Percentiles rank a stretch among this genome's conserved stretches.
phyloP scores from a whole-genome alignment of 1,140 invertebrate genomes.

The Microplitis mediator region DNA sequence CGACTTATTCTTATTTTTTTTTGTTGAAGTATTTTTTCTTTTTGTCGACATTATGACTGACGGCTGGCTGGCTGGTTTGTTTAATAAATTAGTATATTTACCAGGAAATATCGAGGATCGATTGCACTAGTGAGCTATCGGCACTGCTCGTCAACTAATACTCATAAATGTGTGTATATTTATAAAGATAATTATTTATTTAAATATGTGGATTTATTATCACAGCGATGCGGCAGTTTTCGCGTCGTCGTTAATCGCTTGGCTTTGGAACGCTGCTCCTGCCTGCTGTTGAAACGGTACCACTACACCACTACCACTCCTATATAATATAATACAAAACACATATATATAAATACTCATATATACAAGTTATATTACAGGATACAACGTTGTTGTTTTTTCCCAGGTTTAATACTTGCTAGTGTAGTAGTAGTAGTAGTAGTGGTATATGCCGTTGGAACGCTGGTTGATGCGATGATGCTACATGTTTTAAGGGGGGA shows the following conservation, averaged over 20 bases:
- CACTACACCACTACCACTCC: conserved; percentile 20
- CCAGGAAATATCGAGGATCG: background rate
- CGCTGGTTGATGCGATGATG: background rate
- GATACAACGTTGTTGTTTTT: conserved; percentile 5
- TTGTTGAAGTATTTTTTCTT: conserved; percentile 45
- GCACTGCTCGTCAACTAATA: background rate
- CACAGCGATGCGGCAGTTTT: too few species aligned
- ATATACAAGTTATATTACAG: background rate
- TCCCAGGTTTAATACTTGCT: conserved; percentile 2
- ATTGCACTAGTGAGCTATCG: background rate
- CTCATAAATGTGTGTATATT: background rate
- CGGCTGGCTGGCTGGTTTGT: background rate
- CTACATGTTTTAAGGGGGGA: conserved; percentile 14
- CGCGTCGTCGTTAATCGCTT: conserved; percentile 22
- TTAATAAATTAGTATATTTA: background rate
- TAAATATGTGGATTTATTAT: too few species aligned
- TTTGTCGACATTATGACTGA: conserved; percentile 48
- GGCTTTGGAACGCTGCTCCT: conserved; percentile 6
- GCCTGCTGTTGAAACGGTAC: conserved; percentile 2
- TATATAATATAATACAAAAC: too few species aligned
- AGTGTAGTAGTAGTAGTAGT: background rate
- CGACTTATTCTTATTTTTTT: conserved; percentile 53
- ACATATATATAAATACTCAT: conserved; percentile 3
- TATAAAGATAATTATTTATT: background rate
- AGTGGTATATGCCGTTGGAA: conserved; percentile 11